phyloP scores from a whole-genome alignment of 2,113 vertebrate genomes.

The Stictonetta naevosa region DNA sequence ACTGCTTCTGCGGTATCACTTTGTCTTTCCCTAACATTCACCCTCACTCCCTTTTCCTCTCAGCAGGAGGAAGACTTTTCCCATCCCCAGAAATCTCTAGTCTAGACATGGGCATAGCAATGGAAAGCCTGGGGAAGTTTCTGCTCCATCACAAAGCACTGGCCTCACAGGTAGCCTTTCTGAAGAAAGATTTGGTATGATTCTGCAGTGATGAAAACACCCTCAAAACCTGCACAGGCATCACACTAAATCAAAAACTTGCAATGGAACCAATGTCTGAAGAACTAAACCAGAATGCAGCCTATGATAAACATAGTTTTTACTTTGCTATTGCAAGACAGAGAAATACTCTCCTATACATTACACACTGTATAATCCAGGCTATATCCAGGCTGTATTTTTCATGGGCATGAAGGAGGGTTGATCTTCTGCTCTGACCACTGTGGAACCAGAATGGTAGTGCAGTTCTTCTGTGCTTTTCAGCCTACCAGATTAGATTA shows the following conservation, averaged over 20 bases:
- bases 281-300: neutral
- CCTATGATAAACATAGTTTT: neutral
- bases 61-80: neutral
- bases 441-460: rapidly evolving
- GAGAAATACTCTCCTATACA: neutral
- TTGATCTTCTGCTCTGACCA: neutral
- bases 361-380: neutral
- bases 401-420: neutral
- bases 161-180: neutral
- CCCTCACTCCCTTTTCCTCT: neutral
- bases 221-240: neutral
- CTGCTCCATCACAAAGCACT: neutral
- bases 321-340: neutral
- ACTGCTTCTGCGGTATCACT: rapidly evolving
- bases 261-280: neutral
- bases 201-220: neutral
- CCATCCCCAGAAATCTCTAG: neutral
- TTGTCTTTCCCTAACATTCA: neutral
- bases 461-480: rapidly evolving
- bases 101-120: neutral
- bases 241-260: neutral
- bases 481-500: neutral
- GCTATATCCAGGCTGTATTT: neutral
- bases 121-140: neutral
- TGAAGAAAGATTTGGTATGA: neutral